Evolutionary conservation across 2,797 vertebrate genomes (phyloP), one percentile per base, ranked within the genome.

Genomic region (Salarias fasciatus): DNA sequence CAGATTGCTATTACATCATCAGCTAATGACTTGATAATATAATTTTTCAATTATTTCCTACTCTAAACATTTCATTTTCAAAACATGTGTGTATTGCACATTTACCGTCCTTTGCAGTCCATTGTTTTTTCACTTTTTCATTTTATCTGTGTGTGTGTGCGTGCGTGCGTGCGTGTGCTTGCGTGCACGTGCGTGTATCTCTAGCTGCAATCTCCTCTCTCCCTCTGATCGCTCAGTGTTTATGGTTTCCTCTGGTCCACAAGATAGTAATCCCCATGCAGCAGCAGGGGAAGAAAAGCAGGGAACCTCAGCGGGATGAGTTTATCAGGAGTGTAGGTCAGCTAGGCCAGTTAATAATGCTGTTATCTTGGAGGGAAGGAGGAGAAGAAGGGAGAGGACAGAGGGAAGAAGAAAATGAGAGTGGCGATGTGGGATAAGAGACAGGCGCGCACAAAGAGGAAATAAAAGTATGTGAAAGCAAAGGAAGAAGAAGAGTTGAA

Each of bases 11-110:
- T 77, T 73, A 86, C 74, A 90, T 91, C 86, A 87, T 72, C 70
- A 76, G 73, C 84, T 90, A 90, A 92, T 93, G 89, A 87, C 79
- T 75, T 88, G 75, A 81, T 90, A 88, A 91, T 89, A 88, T 49
- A 87, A 85, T 86, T 83, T 82, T 83, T 91, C 53, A 81, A 75
- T 87, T 75, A 90, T 90, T 88, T 82, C 51, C 63, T 68, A 58
- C 70, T 75, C 63, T 75, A 77, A 85, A 86, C 72, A 72, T 85
- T 84, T 82, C 13, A 77, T 90, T 82, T 81, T 53, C 58, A 63
- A 38, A n/a, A 56, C 62, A 75, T 53, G 11, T 44, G 29, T 53
- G 18, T 58, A 70, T 30, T 41, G 49, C 58, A 10, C 36, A 6
- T n/a, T 33, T 24, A 59, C 54, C 52, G 35, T 51, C 45, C 33